phyloP scores from a whole-genome alignment of 2,113 vertebrate genomes.

The Cebidichthys violaceus region DNA sequence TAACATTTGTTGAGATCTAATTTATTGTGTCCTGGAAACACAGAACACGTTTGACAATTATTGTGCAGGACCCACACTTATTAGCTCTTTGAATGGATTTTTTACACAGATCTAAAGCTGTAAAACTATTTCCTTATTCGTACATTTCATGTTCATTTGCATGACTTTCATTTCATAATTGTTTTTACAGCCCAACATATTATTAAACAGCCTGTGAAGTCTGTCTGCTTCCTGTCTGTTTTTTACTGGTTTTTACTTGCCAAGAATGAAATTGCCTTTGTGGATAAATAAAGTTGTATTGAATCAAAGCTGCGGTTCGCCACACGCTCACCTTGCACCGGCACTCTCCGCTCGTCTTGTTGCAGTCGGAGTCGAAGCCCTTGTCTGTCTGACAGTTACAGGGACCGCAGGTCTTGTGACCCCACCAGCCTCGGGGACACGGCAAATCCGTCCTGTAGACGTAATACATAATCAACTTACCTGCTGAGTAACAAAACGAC shows the following conservation, averaged over 20 bases:
- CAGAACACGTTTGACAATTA: background rate
- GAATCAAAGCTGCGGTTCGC: background rate
- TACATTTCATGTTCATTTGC: background rate
- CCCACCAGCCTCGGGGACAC: conserved; percentile 96
- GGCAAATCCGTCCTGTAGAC: conserved; percentile 88
- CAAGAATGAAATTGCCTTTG: background rate
- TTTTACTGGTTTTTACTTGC: background rate
- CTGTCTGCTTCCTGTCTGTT: background rate
- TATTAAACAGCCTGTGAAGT: background rate
- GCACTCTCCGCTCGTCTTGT: conserved; percentile 94
- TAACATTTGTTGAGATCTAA: background rate
- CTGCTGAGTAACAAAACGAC: background rate
- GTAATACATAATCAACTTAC: conserved; percentile 10
- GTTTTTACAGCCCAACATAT: background rate
- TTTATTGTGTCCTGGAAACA: background rate
- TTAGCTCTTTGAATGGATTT: background rate
- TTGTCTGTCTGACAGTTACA: conserved; percentile 89
- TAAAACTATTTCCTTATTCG: background rate
- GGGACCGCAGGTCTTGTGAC: conserved; percentile 93
- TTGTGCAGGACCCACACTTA: background rate
- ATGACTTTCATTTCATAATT: background rate
- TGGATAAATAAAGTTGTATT: background rate
- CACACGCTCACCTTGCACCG: conserved; percentile 89
- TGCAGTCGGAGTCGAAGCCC: conserved; percentile 95
- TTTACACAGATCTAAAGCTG: background rate